Evolutionary conservation across 2,113 vertebrate genomes (phyloP), one percentile per base, ranked within the genome.

Genomic region (Triplophysa tibetana): DNA sequence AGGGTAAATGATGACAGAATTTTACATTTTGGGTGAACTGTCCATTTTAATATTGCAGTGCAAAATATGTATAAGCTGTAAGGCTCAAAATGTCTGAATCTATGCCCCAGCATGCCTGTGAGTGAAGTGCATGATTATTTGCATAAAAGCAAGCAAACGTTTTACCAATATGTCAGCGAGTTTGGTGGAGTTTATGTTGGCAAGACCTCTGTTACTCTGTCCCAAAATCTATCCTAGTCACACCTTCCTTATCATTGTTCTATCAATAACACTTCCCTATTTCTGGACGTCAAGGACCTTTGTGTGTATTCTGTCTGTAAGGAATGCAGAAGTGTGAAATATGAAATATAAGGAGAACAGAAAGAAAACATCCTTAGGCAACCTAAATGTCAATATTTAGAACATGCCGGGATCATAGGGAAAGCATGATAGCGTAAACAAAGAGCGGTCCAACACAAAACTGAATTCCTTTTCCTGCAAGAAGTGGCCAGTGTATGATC

Each of bases 181-280:
- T 77, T 84, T 43, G 63, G 61, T n/a, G 75, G 52, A 77, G 64
- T 45, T 50, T 17, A 14, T 74, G 23, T 72, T 83, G 75, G 74
- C 81, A 81, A 14, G 63, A 77, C 70, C 75, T 79, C 79, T 63
- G 83, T 78, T 76, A 85, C 58, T 82, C 67, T 83, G 75, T 79
- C 74, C 54, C 78, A 24, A 26, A 41, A 73, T 29, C 52, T 77
- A 58, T 70, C 48, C 66, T 78, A 16, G 77, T 62, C 88, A 86
- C 83, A 78, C 87, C 82, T 81, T 79, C 1, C 4, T 70, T 80
- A 84, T 88, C 79, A 80, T 78, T 82, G 81, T 81, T 63, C 74
- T 81, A 89, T 88, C 48, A 83, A 84, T 78, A 64, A 84, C 76
- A 77, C 58, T 41, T 84, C 77, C 56, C 64, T 77, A 7, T 21